Percentiles rank a stretch among this genome's conserved stretches.
Conservation (phyloP, 2,888 invertebrate genomes). For the Agrochola lychnidis region DNA sequence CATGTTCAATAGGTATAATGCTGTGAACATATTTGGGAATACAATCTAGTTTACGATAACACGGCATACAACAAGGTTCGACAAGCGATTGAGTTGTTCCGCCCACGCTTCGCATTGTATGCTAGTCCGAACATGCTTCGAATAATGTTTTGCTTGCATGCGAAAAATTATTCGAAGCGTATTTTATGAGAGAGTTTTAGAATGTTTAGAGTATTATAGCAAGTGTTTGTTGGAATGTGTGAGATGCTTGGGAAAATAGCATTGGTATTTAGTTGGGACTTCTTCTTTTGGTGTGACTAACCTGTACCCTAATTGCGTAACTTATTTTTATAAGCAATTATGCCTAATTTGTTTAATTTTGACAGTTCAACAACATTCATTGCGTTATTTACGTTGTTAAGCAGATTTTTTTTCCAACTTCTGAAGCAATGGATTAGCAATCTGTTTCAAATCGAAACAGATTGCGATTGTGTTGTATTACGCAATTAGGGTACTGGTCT, state of each 20-base stretch:
- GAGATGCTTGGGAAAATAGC: not conserved
- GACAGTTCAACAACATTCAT: too few relatives aligned
- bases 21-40: slow-evolving; percentile 63
- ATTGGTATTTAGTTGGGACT: not conserved
- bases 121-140: slow-evolving; percentile 59
- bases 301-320: too few relatives aligned
- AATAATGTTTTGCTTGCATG: slow-evolving; percentile 61
- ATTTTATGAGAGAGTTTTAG: slow-evolving; percentile 47
- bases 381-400: too few relatives aligned
- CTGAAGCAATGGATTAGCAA: too few relatives aligned
- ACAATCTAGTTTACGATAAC: slow-evolving; percentile 76
- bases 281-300: too few relatives aligned
- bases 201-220: slow-evolving; percentile 40
- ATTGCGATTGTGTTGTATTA: too few relatives aligned
- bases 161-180: slow-evolving; percentile 59
- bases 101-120: slow-evolving; percentile 74
- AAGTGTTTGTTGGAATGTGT: not conserved
- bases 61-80: slow-evolving; percentile 70
- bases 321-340: too few relatives aligned
- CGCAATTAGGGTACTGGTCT: too few relatives aligned
- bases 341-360: too few relatives aligned
- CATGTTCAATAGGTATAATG: slow-evolving; percentile 59
- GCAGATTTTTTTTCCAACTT: too few relatives aligned
- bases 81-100: slow-evolving; percentile 85
- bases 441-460: too few relatives aligned